Conservation (phyloP, 2,797 vertebrate species). For the Bradypodion pumilum region DNA sequence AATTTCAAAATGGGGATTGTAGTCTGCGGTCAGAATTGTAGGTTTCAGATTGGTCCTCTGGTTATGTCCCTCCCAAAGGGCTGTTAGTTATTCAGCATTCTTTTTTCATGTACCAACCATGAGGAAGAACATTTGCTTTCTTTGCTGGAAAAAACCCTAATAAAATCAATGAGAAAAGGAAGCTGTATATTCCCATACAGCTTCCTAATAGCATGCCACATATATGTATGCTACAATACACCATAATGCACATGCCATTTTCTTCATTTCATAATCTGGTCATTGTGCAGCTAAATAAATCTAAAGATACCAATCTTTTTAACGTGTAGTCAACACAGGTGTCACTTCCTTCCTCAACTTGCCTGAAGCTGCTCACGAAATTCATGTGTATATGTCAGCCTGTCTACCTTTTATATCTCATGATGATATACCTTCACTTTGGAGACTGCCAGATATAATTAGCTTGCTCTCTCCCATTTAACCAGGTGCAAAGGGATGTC, state of each 20-base stretch:
- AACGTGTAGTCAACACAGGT: constrained; percentile 37
- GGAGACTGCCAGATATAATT: constrained; percentile 71
- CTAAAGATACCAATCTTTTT: constrained; percentile 22
- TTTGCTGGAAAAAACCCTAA: neutral
- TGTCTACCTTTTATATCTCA: constrained; percentile 45
- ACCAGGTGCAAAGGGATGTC: constrained; percentile 62
- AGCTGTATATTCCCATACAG: neutral
- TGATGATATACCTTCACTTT: constrained; percentile 27
- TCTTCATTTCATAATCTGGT: constrained; percentile 20
- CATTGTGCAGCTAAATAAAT: neutral
- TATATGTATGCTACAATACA: neutral
- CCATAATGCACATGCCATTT: constrained; percentile 13
- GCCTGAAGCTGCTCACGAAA: constrained; percentile 41
- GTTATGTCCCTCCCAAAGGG: too few species aligned
- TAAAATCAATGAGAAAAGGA: neutral
- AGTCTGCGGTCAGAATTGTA: too few species aligned
- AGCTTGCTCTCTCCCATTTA: constrained; percentile 51
- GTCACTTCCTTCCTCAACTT: constrained; percentile 42
- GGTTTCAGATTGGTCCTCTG: too few species aligned
- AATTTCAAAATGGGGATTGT: too few species aligned
- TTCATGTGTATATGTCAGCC: constrained; percentile 58
- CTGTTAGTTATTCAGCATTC: too few species aligned
- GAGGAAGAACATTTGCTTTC: neutral
- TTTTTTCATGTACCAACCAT: neutral
- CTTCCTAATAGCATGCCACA: fast-evolving